These are phyloP conservation scores for Drosophila demipolita DNA, from an alignment of 2,888 invertebrate species.

Conservation along the genomic window DNA sequence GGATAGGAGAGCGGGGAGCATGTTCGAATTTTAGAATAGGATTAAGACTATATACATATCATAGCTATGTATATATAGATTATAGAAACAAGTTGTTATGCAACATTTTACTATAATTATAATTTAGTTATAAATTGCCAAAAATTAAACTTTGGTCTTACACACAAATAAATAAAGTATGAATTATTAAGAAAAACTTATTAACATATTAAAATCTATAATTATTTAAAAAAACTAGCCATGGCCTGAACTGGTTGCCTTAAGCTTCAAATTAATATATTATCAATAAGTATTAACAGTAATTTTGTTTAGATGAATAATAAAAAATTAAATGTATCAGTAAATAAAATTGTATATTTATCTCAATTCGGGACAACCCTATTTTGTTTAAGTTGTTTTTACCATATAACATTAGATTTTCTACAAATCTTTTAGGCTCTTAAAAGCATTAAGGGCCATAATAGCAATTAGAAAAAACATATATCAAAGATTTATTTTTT, in stretches of 20 bases:
- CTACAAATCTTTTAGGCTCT: neutral
- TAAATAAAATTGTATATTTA: neutral
- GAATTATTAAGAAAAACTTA: no score
- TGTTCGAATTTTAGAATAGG: neutral
- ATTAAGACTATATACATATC: neutral
- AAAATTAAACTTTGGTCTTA: neutral
- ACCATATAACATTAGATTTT: neutral
- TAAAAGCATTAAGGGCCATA: neutral
- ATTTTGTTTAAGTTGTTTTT: neutral
- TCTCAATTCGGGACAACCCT: neutral
- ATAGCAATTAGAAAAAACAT: neutral
- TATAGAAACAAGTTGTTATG: neutral
- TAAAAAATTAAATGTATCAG: neutral
- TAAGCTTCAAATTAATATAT: neutral
- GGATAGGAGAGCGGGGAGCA: no score
- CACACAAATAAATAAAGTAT: no score
- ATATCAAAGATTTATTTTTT: constrained; percentile 5
- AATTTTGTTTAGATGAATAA: neutral
- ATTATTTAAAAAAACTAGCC: no score
- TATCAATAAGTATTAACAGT: neutral
- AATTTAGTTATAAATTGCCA: neutral
- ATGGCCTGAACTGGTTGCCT: neutral
- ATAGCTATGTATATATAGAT: neutral
- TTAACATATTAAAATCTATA: no score
- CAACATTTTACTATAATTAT: neutral